Evolutionary conservation across 2,113 vertebrate genomes (phyloP).

Genomic region (Benitochromis conjunctus): DNA sequence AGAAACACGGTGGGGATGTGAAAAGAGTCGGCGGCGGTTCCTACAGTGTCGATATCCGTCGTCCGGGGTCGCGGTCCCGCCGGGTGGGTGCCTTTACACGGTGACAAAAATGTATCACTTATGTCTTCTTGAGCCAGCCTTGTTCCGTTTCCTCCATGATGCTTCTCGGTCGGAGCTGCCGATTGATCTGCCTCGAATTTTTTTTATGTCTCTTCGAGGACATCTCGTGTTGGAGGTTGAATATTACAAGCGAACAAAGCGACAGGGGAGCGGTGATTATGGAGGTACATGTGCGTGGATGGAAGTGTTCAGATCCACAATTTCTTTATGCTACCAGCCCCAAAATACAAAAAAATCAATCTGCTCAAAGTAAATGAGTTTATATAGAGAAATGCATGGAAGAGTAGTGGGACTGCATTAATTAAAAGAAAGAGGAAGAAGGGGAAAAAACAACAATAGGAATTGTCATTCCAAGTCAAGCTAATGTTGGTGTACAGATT

Average conservation of each 20-base stretch:
- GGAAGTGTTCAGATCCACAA: not conserved
- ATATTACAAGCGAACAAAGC: slow-evolving; percentile 29
- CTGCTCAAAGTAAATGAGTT: not conserved
- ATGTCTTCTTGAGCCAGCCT: slow-evolving; percentile 77
- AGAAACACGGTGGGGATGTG: not conserved
- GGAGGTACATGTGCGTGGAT: not conserved
- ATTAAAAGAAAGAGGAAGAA: not conserved
- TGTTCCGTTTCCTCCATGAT: slow-evolving; percentile 84
- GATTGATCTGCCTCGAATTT: slow-evolving; percentile 80
- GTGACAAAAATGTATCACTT: slow-evolving; percentile 78
- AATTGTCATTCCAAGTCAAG: not conserved
- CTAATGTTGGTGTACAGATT: not conserved
- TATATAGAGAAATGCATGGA: not conserved
- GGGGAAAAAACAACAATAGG: not conserved
- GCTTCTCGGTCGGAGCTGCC: slow-evolving; percentile 80
- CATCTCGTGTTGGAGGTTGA: slow-evolving; percentile 66
- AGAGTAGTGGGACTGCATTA: not conserved
- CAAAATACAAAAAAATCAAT: not conserved
- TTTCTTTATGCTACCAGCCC: not conserved
- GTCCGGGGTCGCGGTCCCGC: slow-evolving; percentile 50
- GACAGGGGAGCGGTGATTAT: not conserved
- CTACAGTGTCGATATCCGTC: not conserved
- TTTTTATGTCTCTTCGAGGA: slow-evolving; percentile 76
- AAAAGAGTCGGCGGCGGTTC: slow-evolving; percentile 18
- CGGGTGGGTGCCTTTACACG: slow-evolving; percentile 56